phyloP scores from a whole-genome alignment of 2,113 vertebrate genomes.

The Ciconia stormi region DNA sequence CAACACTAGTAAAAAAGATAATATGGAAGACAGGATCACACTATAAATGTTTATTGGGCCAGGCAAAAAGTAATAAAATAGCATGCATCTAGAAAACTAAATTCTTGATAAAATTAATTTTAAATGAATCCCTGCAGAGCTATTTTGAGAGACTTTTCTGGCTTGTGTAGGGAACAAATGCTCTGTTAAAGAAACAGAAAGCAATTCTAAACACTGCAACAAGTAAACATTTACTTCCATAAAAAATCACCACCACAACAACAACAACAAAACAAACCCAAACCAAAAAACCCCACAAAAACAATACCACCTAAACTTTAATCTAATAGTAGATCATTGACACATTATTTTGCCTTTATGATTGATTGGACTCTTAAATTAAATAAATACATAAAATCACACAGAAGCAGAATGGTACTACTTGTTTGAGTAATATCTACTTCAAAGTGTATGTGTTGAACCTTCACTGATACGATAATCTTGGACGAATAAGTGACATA shows the following conservation, averaged over 20 bases:
- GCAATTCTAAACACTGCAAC: not conserved
- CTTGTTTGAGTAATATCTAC: not conserved
- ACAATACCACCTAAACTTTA: fast-evolving
- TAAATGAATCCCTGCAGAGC: not conserved
- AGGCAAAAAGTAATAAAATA: not conserved
- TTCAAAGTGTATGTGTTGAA: not conserved
- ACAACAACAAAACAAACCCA: not conserved
- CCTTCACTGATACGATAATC: not conserved
- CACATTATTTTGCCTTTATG: not conserved
- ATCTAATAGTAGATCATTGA: not conserved
- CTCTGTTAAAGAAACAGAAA: not conserved
- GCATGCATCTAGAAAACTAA: not conserved
- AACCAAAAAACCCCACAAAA: not conserved
- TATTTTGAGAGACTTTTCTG: not conserved
- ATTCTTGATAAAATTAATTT: constrained; percentile 1
- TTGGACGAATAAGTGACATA: not conserved
- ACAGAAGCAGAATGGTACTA: not conserved
- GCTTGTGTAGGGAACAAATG: not conserved
- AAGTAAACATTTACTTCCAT: not conserved
- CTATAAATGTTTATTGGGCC: not conserved
- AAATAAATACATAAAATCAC: not conserved
- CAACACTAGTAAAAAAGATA: not conserved
- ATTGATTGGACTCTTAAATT: not conserved
- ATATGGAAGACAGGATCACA: not conserved
- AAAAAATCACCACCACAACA: not conserved